Conservation (phyloP, 2,113 vertebrate genomes). For the Halichoeres trimaculatus region DNA sequence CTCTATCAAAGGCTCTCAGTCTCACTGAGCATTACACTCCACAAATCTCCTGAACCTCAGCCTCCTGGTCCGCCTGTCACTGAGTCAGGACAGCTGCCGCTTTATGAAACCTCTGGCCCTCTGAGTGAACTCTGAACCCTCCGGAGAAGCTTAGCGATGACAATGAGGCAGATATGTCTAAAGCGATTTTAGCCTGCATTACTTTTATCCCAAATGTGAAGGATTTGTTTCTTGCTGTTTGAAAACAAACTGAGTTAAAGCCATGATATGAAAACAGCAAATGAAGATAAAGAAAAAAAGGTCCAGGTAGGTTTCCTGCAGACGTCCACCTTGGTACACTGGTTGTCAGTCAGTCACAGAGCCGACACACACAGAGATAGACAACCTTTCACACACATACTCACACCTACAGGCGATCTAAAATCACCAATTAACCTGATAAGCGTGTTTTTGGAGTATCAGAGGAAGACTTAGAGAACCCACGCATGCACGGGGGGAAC, state of each 20-base stretch:
- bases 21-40: background rate
- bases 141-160: background rate
- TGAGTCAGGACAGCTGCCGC: background rate
- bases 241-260: background rate
- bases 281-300: too few relatives aligned
- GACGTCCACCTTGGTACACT: too few relatives aligned
- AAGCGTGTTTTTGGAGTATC: too few relatives aligned
- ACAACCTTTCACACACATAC: too few relatives aligned
- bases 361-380: too few relatives aligned
- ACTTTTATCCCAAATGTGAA: background rate
- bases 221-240: background rate
- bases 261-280: too few relatives aligned
- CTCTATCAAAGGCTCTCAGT: background rate
- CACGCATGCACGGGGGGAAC: too few relatives aligned
- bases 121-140: slow-evolving; percentile 1
- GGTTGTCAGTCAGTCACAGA: too few relatives aligned
- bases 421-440: too few relatives aligned
- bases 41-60: background rate
- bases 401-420: too few relatives aligned
- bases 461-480: too few relatives aligned
- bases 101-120: background rate
- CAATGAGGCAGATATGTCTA: background rate
- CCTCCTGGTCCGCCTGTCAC: background rate
- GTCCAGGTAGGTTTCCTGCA: too few relatives aligned
- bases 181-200: background rate